phyloP scores from a whole-genome alignment of 2,797 vertebrate species.

The Sebastes kiyomatsui region DNA sequence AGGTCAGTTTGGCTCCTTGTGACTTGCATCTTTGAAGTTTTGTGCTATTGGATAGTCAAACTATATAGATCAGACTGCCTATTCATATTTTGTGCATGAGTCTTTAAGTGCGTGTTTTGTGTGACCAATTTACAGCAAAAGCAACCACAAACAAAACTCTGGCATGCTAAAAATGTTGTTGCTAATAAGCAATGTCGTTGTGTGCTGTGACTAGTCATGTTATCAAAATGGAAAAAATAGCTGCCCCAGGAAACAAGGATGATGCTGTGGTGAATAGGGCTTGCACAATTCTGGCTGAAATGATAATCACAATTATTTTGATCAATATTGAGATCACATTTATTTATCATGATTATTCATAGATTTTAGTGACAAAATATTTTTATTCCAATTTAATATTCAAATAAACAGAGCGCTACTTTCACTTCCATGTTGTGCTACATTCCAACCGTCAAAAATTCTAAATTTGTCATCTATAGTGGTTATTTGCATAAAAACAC shows the following conservation, averaged over 20 bases:
- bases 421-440: no score
- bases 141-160: background rate
- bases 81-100: background rate
- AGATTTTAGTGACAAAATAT: no score
- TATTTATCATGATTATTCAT: no score
- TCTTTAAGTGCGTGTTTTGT: background rate
- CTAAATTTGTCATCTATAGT: no score
- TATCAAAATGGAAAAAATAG: background rate
- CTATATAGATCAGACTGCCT: background rate
- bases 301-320: no score
- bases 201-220: background rate
- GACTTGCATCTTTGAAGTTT: background rate
- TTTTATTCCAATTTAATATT: no score
- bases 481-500: no score
- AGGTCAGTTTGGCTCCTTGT: constrained; percentile 8
- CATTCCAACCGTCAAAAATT: no score
- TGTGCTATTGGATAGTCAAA: background rate
- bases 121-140: background rate
- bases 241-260: background rate
- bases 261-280: no score
- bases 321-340: no score
- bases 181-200: background rate
- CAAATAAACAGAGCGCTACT: no score
- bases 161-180: background rate
- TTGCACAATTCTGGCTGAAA: no score